Conservation (phyloP, 2,888 invertebrate species). For the Notodonta dromedarius region DNA sequence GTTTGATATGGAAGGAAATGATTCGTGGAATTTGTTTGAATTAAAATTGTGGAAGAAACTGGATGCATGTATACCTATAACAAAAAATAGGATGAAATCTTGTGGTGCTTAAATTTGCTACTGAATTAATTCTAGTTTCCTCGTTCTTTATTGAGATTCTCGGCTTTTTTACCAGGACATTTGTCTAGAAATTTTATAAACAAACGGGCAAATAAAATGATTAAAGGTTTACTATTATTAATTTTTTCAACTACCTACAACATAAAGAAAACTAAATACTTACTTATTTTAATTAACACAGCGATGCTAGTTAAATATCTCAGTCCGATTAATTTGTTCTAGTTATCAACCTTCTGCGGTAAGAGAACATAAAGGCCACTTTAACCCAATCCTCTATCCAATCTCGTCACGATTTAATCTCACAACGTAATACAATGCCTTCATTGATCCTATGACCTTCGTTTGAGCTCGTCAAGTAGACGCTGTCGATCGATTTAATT, state of each 20-base stretch:
- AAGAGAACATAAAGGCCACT: too few relatives aligned
- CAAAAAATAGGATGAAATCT: neutral
- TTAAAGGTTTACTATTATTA: too few relatives aligned
- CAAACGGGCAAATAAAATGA: neutral
- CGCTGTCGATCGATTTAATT: slow-evolving; percentile 15
- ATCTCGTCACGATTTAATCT: neutral
- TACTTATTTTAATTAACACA: neutral
- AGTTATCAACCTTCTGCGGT: neutral
- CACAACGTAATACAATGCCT: neutral
- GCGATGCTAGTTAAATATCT: neutral
- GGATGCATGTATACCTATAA: neutral
- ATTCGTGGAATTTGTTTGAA: neutral
- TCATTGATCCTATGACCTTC: slow-evolving; percentile 6
- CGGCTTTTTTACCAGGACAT: neutral
- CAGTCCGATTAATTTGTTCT: neutral
- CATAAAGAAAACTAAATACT: neutral
- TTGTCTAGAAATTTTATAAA: neutral
- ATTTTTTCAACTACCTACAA: too few relatives aligned
- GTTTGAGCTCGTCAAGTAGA: slow-evolving; percentile 3
- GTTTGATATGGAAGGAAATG: neutral
- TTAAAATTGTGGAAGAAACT: neutral
- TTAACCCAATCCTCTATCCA: neutral
- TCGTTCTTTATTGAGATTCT: neutral
- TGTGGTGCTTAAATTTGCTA: neutral
- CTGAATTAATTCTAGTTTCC: neutral